Base-by-base conservation (phyloP, 2,888 invertebrate genomes). In the Drosophila gaucha region DNA sequence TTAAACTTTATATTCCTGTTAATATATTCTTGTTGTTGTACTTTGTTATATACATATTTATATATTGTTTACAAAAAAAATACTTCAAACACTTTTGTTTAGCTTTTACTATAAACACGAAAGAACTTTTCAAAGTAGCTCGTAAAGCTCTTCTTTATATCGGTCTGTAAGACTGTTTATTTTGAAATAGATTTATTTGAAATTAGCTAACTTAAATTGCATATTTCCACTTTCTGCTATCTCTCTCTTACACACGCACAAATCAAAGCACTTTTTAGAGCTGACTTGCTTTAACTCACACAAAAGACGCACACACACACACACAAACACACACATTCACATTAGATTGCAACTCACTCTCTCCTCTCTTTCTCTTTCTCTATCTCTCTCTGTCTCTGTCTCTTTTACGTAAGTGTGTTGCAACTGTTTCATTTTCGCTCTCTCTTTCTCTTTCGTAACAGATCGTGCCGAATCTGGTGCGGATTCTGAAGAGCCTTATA, bases 401-500 rank as follows among this genome's bases (percentile, higher is more conserved):
- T 46, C 16, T 18, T 28, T 39, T 39, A 16, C 26, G 33, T 12
- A 16, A 14, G 9, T 16, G 8, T 49, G 1, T 12, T n/a, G 12
- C 8, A 8, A 12, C 14, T 30, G 20, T 51, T 35, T 49, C 14
- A n/a, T 14, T 18, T 26, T 44, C 10, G n/a, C 49, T 41, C 10
- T 62, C 8, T 36, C 39, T 56, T 20, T 57, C 30, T 44, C 30
- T 26, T 38, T 59, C 44, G 14, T n/a, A 18, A 36, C 94, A 99
- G 99, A 96, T 99, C 92, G 99, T 99, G 84, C 99, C 99, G 64
- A 99, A 99, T 92, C 93, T 99, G 92, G 99, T 99, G 88, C 95
- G 99, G 89, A 99, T 99, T 91, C 93, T 99, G 92, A 99, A 99
- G 93, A 99, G 99, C 92, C 93, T 99, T 78, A 98, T 99, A 82